A percentile compares a stretch with the other conserved stretches of the same genome.
Conservation (phyloP, 2,888 invertebrate genomes). For the Phoronis australis region DNA sequence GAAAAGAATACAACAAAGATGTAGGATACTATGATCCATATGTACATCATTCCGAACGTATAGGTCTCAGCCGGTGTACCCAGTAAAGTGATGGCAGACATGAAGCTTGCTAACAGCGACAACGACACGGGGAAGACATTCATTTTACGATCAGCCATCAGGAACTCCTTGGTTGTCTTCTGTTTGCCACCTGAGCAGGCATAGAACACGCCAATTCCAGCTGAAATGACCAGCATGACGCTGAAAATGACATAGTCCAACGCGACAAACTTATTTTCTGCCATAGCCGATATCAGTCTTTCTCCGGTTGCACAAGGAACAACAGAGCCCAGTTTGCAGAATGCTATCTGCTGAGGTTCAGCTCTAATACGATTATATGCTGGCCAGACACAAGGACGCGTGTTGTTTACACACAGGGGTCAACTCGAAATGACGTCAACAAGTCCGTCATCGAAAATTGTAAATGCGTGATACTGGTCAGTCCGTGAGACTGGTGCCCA, state of each 20-base stretch:
- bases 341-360: no score
- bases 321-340: no score
- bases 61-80: slow-evolving; percentile 49
- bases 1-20: slow-evolving; percentile 40
- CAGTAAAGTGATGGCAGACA: slow-evolving; percentile 50
- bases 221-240: slow-evolving; percentile 32
- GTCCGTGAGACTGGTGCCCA: no score
- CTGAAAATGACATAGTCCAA: slow-evolving; percentile 43
- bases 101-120: slow-evolving; percentile 50
- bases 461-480: no score
- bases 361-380: no score
- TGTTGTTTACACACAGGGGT: no score
- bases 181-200: slow-evolving; percentile 37
- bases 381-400: no score
- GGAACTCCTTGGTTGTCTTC: slow-evolving; percentile 33
- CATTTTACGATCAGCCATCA: slow-evolving; percentile 47
- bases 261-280: slow-evolving; percentile 22
- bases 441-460: no score
- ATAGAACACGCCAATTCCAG: slow-evolving; percentile 39
- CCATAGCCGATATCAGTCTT: no score
- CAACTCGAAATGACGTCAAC: no score
- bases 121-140: slow-evolving; percentile 41
- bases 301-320: no score
- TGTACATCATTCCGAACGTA: slow-evolving; percentile 44
- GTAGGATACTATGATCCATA: slow-evolving; percentile 39